phyloP scores from a whole-genome alignment of 2,797 vertebrate genomes.

The Hippocampus kuda region DNA sequence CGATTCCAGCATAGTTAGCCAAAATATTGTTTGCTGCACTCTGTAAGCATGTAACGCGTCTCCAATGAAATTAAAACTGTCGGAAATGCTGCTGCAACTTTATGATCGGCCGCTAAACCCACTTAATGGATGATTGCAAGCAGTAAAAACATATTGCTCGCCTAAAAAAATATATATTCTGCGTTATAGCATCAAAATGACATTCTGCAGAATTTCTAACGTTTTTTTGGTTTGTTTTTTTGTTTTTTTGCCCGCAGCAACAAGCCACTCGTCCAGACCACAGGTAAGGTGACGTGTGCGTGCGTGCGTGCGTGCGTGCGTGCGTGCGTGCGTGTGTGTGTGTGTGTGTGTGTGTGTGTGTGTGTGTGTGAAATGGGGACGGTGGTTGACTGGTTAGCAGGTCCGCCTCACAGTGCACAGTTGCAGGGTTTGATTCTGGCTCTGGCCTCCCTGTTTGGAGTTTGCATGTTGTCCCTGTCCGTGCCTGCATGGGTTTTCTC shows the following conservation, averaged over 20 bases:
- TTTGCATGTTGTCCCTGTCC: no score
- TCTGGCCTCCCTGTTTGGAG: no score
- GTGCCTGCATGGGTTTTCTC: no score
- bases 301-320: no score
- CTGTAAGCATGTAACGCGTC: background rate
- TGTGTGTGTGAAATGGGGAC: no score
- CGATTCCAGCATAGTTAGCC: no score
- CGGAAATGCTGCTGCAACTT: background rate
- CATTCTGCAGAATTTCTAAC: slow-evolving; percentile 36
- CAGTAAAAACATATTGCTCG: background rate
- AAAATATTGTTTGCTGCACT: background rate
- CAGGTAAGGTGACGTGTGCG: slow-evolving; percentile 55
- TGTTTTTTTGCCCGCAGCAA: slow-evolving; percentile 52
- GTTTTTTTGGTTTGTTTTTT: slow-evolving; percentile 21
- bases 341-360: no score
- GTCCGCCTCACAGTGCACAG: no score
- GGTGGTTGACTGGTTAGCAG: no score
- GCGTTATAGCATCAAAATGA: slow-evolving; percentile 5
- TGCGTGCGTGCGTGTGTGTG: no score
- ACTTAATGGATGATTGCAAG: background rate
- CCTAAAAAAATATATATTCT: background rate
- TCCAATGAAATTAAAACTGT: background rate
- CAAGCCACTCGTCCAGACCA: slow-evolving; percentile 63
- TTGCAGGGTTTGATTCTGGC: no score
- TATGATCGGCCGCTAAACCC: background rate